Percentiles rank a stretch among this genome's conserved stretches.
These are phyloP conservation scores for Triplophysa rosa DNA, from an alignment of 2,113 vertebrate genomes.

Conservation along the genomic window DNA sequence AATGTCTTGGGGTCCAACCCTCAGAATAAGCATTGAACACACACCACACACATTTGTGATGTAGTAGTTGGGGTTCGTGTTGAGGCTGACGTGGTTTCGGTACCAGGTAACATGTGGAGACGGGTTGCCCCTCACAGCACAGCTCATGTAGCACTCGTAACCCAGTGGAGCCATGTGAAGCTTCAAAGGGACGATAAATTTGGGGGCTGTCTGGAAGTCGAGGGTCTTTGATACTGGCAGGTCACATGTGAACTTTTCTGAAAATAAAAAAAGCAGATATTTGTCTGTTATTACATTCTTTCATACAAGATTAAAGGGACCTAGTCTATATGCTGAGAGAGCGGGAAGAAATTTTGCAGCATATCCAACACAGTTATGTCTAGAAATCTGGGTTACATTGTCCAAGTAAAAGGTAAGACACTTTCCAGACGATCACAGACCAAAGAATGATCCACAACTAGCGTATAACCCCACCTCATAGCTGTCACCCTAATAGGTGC, in stretches of 20 bases:
- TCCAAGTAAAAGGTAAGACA: not conserved
- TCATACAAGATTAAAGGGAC: too few species aligned
- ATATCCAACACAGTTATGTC: not conserved
- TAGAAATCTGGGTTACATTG: not conserved
- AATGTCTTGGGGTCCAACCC: constrained; percentile 70
- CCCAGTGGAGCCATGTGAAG: constrained; percentile 76
- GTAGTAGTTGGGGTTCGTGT: constrained; percentile 71
- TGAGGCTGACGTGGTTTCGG: constrained; percentile 75
- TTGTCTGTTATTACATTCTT: too few species aligned
- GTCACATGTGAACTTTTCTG: constrained; percentile 71
- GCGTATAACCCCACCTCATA: not conserved
- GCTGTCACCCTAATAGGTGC: not conserved
- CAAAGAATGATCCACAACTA: not conserved
- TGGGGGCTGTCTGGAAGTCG: constrained; percentile 72
- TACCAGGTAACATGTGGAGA: constrained; percentile 82
- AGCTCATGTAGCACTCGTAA: constrained; percentile 86
- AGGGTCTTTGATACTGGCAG: constrained; percentile 61
- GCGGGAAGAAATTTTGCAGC: too few species aligned
- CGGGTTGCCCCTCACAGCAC: constrained; percentile 80
- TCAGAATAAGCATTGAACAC: constrained; percentile 81
- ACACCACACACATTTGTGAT: constrained; percentile 82
- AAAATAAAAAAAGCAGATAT: constrained; percentile 13
- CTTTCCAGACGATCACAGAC: not conserved
- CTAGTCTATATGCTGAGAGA: too few species aligned
- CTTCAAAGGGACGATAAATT: constrained; percentile 78